phyloP scores from a whole-genome alignment of 2,113 vertebrate genomes.

The Cyanocitta stelleri region DNA sequence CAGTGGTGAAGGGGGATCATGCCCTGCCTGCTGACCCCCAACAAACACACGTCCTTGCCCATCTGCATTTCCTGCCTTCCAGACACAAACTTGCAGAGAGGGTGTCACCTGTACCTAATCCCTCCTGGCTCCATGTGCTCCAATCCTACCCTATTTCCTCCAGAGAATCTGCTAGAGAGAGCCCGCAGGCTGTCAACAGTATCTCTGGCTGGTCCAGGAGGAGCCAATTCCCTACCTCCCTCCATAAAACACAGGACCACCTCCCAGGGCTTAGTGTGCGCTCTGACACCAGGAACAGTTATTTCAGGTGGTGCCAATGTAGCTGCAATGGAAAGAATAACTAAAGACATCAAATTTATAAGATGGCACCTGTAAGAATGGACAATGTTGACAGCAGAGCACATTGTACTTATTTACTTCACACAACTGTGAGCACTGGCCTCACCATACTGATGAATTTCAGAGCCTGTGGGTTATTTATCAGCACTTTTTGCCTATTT shows the following conservation, averaged over 20 bases:
- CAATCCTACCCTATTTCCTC: not conserved
- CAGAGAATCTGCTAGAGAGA: not conserved
- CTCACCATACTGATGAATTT: not conserved
- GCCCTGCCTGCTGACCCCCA: not conserved
- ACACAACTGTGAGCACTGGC: accelerated
- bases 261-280: not conserved
- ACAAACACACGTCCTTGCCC: not conserved
- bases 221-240: not conserved
- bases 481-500: not conserved
- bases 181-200: accelerated
- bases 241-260: not conserved
- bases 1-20: not conserved
- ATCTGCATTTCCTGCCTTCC: not conserved
- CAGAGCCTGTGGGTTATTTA: not conserved
- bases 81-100: not conserved
- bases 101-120: not conserved
- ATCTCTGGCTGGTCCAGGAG: not conserved
- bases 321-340: not conserved
- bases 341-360: not conserved
- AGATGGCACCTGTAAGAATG: not conserved
- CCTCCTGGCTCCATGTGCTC: not conserved
- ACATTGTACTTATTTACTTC: not conserved
- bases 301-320: not conserved
- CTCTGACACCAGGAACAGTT: not conserved
- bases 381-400: not conserved